These are phyloP conservation scores for Anoncus sp. DNA, from an alignment of 2,888 invertebrate species.

Conservation along the genomic window DNA sequence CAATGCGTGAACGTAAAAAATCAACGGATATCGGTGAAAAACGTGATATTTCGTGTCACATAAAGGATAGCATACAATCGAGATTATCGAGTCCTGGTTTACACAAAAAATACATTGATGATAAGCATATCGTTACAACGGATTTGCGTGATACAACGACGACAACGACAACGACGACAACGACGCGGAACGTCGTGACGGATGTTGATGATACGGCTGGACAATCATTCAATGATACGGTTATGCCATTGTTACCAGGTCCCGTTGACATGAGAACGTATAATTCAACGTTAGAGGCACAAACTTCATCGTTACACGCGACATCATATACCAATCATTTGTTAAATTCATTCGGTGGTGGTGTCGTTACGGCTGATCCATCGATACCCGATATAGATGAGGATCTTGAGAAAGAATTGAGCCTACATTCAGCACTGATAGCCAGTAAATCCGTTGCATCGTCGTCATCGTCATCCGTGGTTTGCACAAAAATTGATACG, in stretches of 20 bases:
- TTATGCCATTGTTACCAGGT: slow-evolving; percentile 91
- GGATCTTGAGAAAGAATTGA: slow-evolving; percentile 89
- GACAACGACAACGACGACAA: too few relatives aligned
- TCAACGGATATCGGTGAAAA: slow-evolving; percentile 86
- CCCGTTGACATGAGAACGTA: slow-evolving; percentile 97
- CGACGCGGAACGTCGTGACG: too few relatives aligned
- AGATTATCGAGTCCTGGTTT: slow-evolving; percentile 68
- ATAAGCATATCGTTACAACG: slow-evolving; percentile 74
- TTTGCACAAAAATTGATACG: slow-evolving; percentile 67
- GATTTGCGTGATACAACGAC: slow-evolving; percentile 67
- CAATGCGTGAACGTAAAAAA: slow-evolving; percentile 91
- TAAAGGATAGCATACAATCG: slow-evolving; percentile 64
- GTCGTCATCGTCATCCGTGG: slow-evolving; percentile 77
- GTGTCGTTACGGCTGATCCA: slow-evolving; percentile 89
- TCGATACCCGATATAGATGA: slow-evolving; percentile 91
- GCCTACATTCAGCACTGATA: slow-evolving; percentile 87
- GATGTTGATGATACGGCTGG: too few relatives aligned
- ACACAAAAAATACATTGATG: slow-evolving; percentile 74
- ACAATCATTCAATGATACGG: slow-evolving; percentile 85
- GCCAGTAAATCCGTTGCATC: too few relatives aligned
- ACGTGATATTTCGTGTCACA: slow-evolving; percentile 62
- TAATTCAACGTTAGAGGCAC: slow-evolving; percentile 86
- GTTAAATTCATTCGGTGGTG: slow-evolving; percentile 88
- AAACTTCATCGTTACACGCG: slow-evolving; percentile 84
- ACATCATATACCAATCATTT: slow-evolving; percentile 88